These are phyloP conservation scores for Hololepta plana DNA, from an alignment of 2,888 invertebrate genomes.

Conservation along the genomic window DNA sequence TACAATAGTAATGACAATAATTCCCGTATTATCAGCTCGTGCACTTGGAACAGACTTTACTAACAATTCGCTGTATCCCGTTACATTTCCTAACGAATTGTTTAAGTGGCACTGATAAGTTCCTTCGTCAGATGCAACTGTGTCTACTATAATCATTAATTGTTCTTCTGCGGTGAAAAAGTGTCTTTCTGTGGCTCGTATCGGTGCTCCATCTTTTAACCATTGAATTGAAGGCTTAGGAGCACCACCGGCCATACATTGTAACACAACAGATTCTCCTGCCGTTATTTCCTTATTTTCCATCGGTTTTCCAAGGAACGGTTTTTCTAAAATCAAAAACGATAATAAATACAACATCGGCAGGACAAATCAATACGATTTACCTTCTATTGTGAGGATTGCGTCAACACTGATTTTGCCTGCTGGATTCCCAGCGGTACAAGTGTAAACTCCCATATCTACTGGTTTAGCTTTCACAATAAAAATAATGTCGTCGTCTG, in stretches of 20 bases:
- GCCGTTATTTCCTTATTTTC: conserved; percentile 64
- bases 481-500: conserved; percentile 82
- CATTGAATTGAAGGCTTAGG: conserved; percentile 68
- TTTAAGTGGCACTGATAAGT: conserved; percentile 80
- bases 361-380: not conserved
- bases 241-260: conserved; percentile 73
- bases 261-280: conserved; percentile 72
- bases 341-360: too few relatives aligned
- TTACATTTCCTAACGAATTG: conserved; percentile 63
- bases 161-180: conserved; percentile 79
- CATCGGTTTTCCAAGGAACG: conserved; percentile 73
- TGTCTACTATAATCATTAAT: conserved; percentile 70
- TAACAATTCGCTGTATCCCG: conserved; percentile 50
- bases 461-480: conserved; percentile 78
- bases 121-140: conserved; percentile 61
- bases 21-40: conserved; percentile 66
- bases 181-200: conserved; percentile 60
- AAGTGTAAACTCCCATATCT: conserved; percentile 86
- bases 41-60: conserved; percentile 52
- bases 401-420: conserved; percentile 77
- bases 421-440: conserved; percentile 80
- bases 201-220: conserved; percentile 65
- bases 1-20: conserved; percentile 77
- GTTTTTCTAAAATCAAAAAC: conserved; percentile 44
- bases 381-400: conserved; percentile 56